Evolutionary conservation across 2,797 vertebrate genomes (phyloP), one percentile per base, ranked within the genome.

Genomic region (Dipus sagitta): DNA sequence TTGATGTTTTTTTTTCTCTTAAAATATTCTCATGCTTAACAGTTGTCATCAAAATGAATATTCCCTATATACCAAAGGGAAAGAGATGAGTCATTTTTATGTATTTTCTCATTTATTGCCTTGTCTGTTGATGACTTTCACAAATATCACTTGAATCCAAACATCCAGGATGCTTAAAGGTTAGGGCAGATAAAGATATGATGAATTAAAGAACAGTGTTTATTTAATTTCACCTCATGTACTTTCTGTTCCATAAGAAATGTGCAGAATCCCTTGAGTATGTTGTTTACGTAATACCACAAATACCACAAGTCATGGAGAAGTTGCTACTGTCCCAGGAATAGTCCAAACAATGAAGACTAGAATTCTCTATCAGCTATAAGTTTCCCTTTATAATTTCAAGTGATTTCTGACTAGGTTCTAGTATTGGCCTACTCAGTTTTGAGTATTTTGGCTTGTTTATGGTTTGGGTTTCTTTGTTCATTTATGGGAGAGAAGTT

Each of bases 361-460:
- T 83, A 97, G 83, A 96, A 93, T 78, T 93, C 75, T 96, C 78
- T 92, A 75, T 75, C 58, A 74, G 38, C 58, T 54, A 86, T 96
- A 96, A 96, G 90, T 88, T 97, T 97, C 82, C 90, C 95, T 96
- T 97, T 97, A 93, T 88, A 96, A 97, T 98, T 98, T 96, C 96
- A 97, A 91, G 81, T 58, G 54, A 64, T 23, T 14, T 68, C 86
- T 17, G 92, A 96, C 90, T 93, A 97, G 80, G 12, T 72, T 77
- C 67, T 89, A 87, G 18, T 30, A 77, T 92, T 97, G 97, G 94
- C 96, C 97, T 96, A 92, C 12, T 82, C 94, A 97, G 96, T 96
- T 97, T 96, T 95, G 95, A 96, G 90, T 95, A 23, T 72, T 71
- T 78, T 42, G 62, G 1, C 38, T 70, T 64, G 3, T 47, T 77